Percentiles rank a stretch among this genome's conserved stretches.
These are phyloP conservation scores for Blastobasis adustella DNA, from an alignment of 2,888 invertebrate species.

Conservation along the genomic window DNA sequence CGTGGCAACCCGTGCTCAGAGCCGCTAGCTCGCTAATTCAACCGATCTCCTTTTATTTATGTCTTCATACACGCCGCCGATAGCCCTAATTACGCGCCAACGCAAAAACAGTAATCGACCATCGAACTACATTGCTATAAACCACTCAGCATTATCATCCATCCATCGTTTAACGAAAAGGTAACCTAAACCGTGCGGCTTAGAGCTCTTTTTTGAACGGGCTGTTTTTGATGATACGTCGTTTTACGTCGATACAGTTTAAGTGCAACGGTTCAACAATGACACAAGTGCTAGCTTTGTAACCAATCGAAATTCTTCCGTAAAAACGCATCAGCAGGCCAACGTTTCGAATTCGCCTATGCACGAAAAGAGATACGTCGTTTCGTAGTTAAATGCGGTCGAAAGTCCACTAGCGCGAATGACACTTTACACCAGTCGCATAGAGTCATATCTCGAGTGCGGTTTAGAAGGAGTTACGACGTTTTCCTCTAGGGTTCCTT, in stretches of 20 bases:
- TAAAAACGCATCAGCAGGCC: too few species aligned
- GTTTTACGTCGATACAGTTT: neutral
- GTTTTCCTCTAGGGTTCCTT: conserved; percentile 23
- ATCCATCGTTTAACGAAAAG: neutral
- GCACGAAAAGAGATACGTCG: conserved; percentile 6
- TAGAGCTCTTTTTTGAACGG: neutral
- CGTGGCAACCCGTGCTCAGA: conserved; percentile 33
- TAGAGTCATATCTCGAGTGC: conserved; percentile 11
- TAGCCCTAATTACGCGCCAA: conserved; percentile 66
- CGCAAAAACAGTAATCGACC: conserved; percentile 72
- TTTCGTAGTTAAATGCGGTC: conserved; percentile 5
- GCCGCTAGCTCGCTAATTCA: conserved; percentile 52
- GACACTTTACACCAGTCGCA: conserved; percentile 5
- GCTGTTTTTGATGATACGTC: neutral
- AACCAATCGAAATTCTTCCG: too few species aligned
- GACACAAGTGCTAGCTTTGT: neutral
- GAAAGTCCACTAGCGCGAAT: neutral
- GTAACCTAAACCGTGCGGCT: neutral
- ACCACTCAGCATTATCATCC: neutral
- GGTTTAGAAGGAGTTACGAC: conserved; percentile 21
- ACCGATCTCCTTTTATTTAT: conserved; percentile 65
- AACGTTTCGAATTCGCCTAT: too few species aligned
- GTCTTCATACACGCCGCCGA: conserved; percentile 73
- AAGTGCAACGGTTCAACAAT: neutral
- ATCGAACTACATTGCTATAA: conserved; percentile 27